Base-by-base conservation (phyloP, 1,140 invertebrate species). In the Bombus cullumanus region DNA sequence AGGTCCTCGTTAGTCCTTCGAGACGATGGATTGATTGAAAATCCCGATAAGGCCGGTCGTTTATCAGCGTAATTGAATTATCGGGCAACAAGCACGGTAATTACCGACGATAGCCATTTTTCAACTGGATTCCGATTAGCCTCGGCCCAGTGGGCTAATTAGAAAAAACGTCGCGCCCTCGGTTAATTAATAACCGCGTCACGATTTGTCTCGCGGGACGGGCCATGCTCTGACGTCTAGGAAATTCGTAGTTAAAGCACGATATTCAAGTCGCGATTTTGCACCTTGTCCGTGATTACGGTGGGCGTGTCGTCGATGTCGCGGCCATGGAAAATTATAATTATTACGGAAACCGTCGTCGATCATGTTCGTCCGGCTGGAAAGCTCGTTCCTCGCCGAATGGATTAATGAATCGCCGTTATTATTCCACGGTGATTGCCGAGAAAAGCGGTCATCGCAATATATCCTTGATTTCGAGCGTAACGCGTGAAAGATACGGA, bases 251-350 rank as follows among this genome's bases (percentile, higher is more conserved):
- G 37, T 10, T 57, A 25, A 43, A 76, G 57, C 57, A 39, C 2
- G 86, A 79, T 72, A 64, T 22, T 37, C 72, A 37, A 73, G 88
- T 78, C 79, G 87, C 78, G 87, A 83, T 69, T 89, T 78, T 78
- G 88, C 62, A 25, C 88, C 74, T 77, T 47, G 88, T 9, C 69
- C 76, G 71, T 80, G 87, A 89, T 89, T 89, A 86, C 39, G 57
- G 83, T 89, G 75, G 88, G 88, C 88, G 88, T 89, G 75, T 12
- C 87, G 74, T 25, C 47, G 83, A 76, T 69, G 88, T 83, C 87
- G 86, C 76, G 88, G 77, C 75, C 68, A 75, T 43, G 88, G 87
- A 78, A 89, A 89, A 89, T 89, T 89, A 89, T 89, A 89, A 89
- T 89, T 89, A 89, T 89, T 89, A 89, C 78, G 79, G 64, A 89